Evolutionary conservation across 2,113 vertebrate genomes (phyloP), one percentile per base, ranked within the genome.

Genomic region (Mellivora capensis): DNA sequence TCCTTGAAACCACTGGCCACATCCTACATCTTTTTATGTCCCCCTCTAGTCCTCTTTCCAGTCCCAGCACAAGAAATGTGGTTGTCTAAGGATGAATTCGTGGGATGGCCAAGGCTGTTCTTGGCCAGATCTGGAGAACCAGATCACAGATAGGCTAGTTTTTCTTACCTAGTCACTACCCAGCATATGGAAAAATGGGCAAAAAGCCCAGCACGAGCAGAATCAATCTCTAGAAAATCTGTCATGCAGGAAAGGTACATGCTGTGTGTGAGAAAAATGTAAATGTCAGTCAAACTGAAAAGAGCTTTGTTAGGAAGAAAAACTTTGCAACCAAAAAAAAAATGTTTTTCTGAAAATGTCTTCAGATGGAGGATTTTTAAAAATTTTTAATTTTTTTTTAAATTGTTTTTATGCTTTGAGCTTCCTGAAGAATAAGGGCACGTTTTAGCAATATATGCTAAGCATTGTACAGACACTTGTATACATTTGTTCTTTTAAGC

Each of bases 191-290:
- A 23, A 87, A 91, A 95, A 42, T 17, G 91, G 64, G 87, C 25
- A 23, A 85, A 86, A 77, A 94, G 59, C 77, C 82, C 42, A 93
- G 81, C 14, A 42, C 72, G 72, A 94, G 59, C 83, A 90, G 94
- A 97, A 57, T 83, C 69, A 80, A 31, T 93, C 72, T 96, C 69
- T 17, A 92, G 93, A 96, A 96, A 97, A 92, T 64, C 42, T 77
- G 86, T 97, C 96, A 94, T 90, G 47, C 79, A 87, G 61, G 25
- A 90, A 95, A 97, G 14, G 8, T 84, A 44, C 93, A 76, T 87
- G 90, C 87, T 95, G 67, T 96, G 82, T 93, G 54, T 7, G 44
- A 93, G 89, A 92, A 85, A 96, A 96, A 89, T 67, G 23, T 59
- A 85, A 91, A 87, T 90, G 83, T 44, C 92, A 91, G 34, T 96